Conservation (phyloP, 2,888 invertebrate genomes). For the Brenthis ino region DNA sequence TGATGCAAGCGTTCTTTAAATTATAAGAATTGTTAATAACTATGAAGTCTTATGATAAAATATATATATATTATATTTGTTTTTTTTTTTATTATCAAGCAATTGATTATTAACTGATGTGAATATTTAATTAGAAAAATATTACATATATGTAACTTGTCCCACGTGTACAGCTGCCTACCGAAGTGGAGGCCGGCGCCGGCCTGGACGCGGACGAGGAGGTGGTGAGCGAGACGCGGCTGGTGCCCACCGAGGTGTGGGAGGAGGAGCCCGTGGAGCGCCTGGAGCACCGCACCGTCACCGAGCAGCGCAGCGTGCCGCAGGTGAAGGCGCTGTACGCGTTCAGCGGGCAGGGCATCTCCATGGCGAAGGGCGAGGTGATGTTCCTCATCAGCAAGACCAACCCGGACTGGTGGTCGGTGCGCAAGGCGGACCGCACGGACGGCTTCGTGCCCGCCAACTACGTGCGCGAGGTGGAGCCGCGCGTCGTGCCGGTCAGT, state of each 20-base stretch:
- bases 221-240: slow-evolving; percentile 89
- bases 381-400: slow-evolving; percentile 97
- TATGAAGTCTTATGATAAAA: no score
- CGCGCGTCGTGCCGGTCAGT: slow-evolving; percentile 87
- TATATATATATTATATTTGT: no score
- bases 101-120: no score
- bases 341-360: slow-evolving; percentile 96
- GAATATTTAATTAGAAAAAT: no score
- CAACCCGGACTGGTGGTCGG: slow-evolving; percentile 99
- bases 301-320: slow-evolving; percentile 92
- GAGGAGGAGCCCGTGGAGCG: slow-evolving; percentile 95
- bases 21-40: no score
- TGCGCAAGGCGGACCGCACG: slow-evolving; percentile 93
- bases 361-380: slow-evolving; percentile 94
- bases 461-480: slow-evolving; percentile 96
- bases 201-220: slow-evolving; percentile 85
- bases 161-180: slow-evolving; percentile 63
- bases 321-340: slow-evolving; percentile 93
- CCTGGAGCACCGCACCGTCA: slow-evolving; percentile 91
- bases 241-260: slow-evolving; percentile 95
- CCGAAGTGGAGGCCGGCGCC: slow-evolving; percentile 83
- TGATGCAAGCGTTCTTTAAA: no score
- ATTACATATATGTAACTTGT: no score
- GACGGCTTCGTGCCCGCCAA: slow-evolving; percentile 99
- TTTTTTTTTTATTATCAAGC: no score